These are phyloP conservation scores for Glossophaga mutica DNA, from an alignment of 2,797 vertebrate species.

Conservation along the genomic window DNA sequence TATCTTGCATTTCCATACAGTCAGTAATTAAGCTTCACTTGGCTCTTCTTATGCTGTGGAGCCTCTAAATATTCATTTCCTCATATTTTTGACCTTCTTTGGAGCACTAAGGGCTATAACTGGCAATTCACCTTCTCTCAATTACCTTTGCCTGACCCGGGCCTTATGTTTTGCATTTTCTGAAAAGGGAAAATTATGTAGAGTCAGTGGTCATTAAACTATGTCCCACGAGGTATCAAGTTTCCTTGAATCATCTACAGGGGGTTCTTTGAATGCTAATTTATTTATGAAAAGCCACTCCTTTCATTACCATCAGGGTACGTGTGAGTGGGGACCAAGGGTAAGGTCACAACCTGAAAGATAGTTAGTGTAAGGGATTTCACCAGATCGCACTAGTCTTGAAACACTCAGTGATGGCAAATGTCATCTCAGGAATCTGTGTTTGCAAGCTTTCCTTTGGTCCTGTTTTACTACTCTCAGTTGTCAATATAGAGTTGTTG, in stretches of 20 bases:
- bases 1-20: not conserved
- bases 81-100: not conserved
- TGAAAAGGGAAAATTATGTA: not conserved
- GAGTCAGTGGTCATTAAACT: not conserved
- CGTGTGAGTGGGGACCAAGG: not conserved
- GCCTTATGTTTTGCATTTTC: not conserved
- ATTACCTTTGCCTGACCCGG: not conserved
- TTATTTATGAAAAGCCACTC: not conserved
- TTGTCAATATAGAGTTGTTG: not conserved
- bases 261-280: not conserved
- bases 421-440: not conserved
- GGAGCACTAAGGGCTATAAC: not conserved
- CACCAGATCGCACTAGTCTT: not conserved
- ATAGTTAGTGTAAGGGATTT: not conserved
- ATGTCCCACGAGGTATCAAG: not conserved
- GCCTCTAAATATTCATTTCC: not conserved
- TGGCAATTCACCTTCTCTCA: not conserved
- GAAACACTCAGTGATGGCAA: not conserved
- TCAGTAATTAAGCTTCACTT: constrained; percentile 4
- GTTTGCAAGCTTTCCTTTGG: not conserved
- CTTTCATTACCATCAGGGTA: not conserved
- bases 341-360: not conserved
- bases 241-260: not conserved
- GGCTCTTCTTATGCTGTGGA: not conserved
- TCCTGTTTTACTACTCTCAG: not conserved